A percentile compares a stretch with the other conserved stretches of the same genome.
phyloP scores from a whole-genome alignment of 2,113 vertebrate genomes.

The Rafetus swinhoei region DNA sequence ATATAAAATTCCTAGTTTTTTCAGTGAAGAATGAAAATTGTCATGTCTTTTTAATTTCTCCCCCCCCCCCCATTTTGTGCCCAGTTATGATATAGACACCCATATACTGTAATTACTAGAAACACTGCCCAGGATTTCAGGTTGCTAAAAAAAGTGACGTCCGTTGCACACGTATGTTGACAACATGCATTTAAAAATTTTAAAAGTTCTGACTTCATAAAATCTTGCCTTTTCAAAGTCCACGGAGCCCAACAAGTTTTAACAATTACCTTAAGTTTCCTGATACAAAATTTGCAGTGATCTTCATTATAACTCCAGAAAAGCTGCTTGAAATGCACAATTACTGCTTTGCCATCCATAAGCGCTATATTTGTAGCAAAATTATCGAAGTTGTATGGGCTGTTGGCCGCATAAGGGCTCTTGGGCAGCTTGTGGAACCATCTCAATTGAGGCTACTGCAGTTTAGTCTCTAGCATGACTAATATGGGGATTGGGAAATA shows the following conservation, averaged over 20 bases:
- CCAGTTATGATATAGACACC: background rate
- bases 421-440: conserved; percentile 37
- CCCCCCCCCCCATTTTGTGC: background rate
- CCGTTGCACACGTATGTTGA: background rate
- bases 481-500: conserved; percentile 43
- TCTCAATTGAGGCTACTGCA: background rate
- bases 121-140: accelerated
- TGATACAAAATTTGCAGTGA: background rate
- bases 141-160: background rate
- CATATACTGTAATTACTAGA: background rate
- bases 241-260: background rate
- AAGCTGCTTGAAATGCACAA: background rate
- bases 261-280: background rate
- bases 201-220: background rate
- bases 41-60: background rate
- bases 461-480: conserved; percentile 46
- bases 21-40: background rate
- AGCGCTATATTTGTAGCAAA: conserved; percentile 35
- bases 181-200: background rate
- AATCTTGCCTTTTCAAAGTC: background rate
- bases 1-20: background rate
- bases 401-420: conserved; percentile 23
- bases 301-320: background rate
- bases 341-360: conserved; percentile 33
- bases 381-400: conserved; percentile 12